Base-by-base conservation (phyloP, 2,113 vertebrate genomes). In the Nothoprocta perdicaria region DNA sequence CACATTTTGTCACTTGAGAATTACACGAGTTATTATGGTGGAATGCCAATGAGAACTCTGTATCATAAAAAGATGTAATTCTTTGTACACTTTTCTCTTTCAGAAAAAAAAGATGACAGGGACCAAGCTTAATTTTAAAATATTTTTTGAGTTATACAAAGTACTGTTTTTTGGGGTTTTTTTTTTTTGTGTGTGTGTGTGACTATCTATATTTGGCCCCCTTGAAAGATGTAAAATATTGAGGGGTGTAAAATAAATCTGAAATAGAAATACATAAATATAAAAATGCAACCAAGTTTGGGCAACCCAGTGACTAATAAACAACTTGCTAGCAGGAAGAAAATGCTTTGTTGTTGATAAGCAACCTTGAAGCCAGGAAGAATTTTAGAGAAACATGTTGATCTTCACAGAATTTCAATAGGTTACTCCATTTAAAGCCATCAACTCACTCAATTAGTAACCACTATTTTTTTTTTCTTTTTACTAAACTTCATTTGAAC, bases 1-100 rank as follows among this genome's bases (percentile, higher is more conserved):
- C 38, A 82, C 15, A 85, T 88, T 92, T 93, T 85, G 21, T 41
- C 67, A 72, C 43, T 78, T 87, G 45, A 38, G 61, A 71, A 74
- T 69, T 84, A 22, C 2, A 3, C 71, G 26, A 89, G 6, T 81
- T 53, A 75, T 45, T 17, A 9, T 15, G 79, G 46, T 81, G 60
- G 31, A 63, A 1, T 60, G 53, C 55, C 0, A 2, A 65, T 50
- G 33, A 86, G 31, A 72, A 75, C 75, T 48, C 14, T 53, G 3
- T 61, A 18, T 2, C 43, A 14, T 15, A 29, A 24, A 55, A 52
- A 4, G 15, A 22, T 43, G 6, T 12, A 80, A 66, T 60, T 50
- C 4, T 43, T 62, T 33, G 3, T 72, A 87, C 14, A 50, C 45
- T 48, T 21, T 48, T 21, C 8, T 9, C 46, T 48, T 48, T 48